Base-by-base conservation (phyloP, 2,113 vertebrate genomes). In the Salvelinus namaycush region DNA sequence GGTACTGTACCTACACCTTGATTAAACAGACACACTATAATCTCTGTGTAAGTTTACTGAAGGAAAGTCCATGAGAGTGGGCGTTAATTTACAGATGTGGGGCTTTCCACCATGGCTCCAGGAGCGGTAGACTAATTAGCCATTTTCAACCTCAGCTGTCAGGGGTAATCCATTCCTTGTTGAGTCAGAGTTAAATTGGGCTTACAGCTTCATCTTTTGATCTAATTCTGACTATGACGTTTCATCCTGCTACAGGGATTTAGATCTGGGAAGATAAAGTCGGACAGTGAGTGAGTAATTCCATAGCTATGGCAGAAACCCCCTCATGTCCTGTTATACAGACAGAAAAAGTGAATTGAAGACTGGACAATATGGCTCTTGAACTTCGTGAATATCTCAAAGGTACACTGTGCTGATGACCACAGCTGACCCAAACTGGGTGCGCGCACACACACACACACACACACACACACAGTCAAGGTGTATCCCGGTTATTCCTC, bases 91-190 rank as follows among this genome's bases (percentile, higher is more conserved):
- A 67, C 69, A 77, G 72, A 65, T 79, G 77, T 81, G 68, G 68
- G 70, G 72, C 74, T 84, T 90, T 86, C 78, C 83, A 73, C 75
- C 20, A 65, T 77, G 71, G 39, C 27, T 34, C 73, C 29, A 75
- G 22, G 26, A 81, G 67, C 72, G 75, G 80, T 67, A 27, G 31
- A 26, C 13, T 2, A 49, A 18, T 68, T 54, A 83, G 78, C 81
- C 89, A 85, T 89, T 91, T 92, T 78, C 82, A 89, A 76, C 68
- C 60, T 83, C 88, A 88, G 91, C 85, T 87, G 84, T 79, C 18
- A 8, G 27, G 31, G 34, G 59, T 81, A 74, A 82, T 85, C 78
- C 54, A 29, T 34, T 0, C 64, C 79, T 71, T 64, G 75, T 82
- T 78, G 62, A 75, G 76, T 84, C 80, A n/a, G 65, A 79, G 87